Evolutionary conservation across 2,797 vertebrate genomes (phyloP), one percentile per base, ranked within the genome.

Genomic region (Danio choprae): DNA sequence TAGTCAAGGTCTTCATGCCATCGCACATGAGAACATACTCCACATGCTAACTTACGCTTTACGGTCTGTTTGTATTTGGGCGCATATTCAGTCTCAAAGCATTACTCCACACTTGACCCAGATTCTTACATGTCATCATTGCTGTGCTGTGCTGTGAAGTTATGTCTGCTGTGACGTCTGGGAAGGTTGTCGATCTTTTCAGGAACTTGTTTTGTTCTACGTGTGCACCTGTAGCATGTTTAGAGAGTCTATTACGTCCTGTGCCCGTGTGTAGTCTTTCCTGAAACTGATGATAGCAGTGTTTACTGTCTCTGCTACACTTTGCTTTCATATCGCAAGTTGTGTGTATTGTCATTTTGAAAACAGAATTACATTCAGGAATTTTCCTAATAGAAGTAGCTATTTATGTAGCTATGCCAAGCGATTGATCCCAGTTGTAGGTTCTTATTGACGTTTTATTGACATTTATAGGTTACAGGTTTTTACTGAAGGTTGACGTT

Each of bases 1-100:
- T 72, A 74, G 60, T 83, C 83, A 83, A 77, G 77, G 78, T 56
- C 75, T 82, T 69, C 70, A 69, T 70, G 78, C 77, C 70, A 36
- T 58, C 64, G 65, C 16, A 58, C 74, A 82, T 69, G 55, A 53
- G 64, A 83, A 78, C 56, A 59, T 18, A 38, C 53, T 70, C 18
- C 22, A 4, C 8, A 62, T 40, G n/a, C 71, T 36, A 38, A 18
- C 22, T 77, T 59, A 36, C 6, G 1, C 22, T 36, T 13, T 64
- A 29, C 5, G 1, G n/a, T 16, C 22, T 43, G 62, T 77, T 56
- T 64, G 44, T 58, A 62, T 55, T 50, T 80, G 10, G 50, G 22
- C 11, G 11, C 70, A 74, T 46, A 43, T 53, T 68, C 67, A 60
- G 62, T 36, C 38, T 55, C n/a, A 76, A 79, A 71, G 48, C 50